Evolutionary conservation across 2,797 vertebrate genomes (phyloP).

Genomic region (Phalanger gymnotis): DNA sequence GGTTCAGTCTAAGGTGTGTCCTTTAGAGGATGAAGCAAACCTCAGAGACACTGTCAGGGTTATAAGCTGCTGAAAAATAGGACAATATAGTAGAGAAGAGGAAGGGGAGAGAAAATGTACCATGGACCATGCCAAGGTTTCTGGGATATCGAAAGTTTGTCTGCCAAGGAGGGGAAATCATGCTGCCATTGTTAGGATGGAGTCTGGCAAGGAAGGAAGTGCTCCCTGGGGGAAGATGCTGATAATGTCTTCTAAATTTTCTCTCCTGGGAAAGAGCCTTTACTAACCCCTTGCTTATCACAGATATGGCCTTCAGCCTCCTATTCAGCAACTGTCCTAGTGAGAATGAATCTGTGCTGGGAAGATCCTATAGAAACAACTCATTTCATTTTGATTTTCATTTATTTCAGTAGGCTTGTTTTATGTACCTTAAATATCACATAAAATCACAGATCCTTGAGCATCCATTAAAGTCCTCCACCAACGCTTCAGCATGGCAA

Average conservation of each 20-base stretch:
- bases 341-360: neutral
- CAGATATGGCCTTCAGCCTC: neutral
- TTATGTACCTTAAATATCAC: neutral
- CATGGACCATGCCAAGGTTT: neutral
- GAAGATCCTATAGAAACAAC: neutral
- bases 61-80: neutral
- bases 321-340: neutral
- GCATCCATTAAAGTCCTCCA: neutral
- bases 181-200: neutral
- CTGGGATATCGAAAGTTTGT: neutral
- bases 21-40: neutral
- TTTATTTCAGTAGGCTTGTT: neutral
- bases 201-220: neutral
- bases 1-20: neutral
- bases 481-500: neutral
- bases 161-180: neutral
- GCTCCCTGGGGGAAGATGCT: neutral
- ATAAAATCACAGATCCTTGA: neutral
- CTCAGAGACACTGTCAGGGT: neutral
- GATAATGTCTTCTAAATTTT: neutral
- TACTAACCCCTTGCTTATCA: neutral
- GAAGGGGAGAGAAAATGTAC: neutral
- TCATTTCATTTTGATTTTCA: neutral
- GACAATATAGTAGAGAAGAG: neutral
- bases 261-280: neutral